phyloP scores from a whole-genome alignment of 2,113 vertebrate species.

The Myotis brandtii region DNA sequence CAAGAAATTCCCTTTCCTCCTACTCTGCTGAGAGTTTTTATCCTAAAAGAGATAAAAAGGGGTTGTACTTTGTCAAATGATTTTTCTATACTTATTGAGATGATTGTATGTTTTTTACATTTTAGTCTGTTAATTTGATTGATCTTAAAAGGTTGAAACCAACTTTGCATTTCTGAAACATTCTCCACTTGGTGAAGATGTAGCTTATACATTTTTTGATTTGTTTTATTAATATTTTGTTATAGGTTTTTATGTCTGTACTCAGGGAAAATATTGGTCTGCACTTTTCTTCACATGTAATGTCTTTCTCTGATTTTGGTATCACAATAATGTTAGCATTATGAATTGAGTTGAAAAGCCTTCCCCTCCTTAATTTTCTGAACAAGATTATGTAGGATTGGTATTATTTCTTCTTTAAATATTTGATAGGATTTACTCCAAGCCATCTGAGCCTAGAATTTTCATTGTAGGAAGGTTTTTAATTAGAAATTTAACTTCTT shows the following conservation, averaged over 20 bases:
- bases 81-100: neutral
- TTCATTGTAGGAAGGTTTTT: constrained; percentile 2
- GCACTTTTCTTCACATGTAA: neutral
- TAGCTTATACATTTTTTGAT: neutral
- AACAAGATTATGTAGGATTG: neutral
- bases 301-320: neutral
- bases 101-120: neutral
- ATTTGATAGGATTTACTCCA: neutral
- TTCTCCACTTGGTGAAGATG: neutral
- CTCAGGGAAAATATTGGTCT: neutral
- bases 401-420: neutral
- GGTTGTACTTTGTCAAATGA: neutral
- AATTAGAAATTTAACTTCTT: constrained; percentile 39
- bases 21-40: neutral
- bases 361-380: neutral
- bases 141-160: neutral
- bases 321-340: neutral
- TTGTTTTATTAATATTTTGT: neutral
- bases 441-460: neutral
- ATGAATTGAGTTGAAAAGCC: neutral
- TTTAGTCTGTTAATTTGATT: neutral
- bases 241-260: neutral
- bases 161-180: neutral
- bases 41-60: neutral
- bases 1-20: neutral